Conservation (phyloP, 2,888 invertebrate genomes). For the Ptilodon capucinus region DNA sequence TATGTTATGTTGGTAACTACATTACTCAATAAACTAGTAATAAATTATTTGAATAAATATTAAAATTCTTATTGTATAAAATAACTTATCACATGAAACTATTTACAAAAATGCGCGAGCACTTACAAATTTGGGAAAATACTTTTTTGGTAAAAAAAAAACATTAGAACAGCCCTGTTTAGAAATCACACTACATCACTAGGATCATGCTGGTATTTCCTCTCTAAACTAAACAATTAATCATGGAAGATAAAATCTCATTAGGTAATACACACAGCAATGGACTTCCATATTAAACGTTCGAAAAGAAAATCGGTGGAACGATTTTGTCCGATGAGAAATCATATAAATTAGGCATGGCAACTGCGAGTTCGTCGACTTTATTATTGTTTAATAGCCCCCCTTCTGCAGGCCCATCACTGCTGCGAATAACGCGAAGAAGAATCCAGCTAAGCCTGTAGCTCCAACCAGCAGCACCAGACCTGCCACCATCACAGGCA, state of each 20-base stretch:
- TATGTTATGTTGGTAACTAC: slow-evolving; percentile 37
- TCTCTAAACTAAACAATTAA: not conserved
- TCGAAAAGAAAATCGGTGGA: slow-evolving; percentile 16
- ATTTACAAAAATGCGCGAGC: slow-evolving; percentile 65
- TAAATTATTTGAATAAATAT: slow-evolving; percentile 56
- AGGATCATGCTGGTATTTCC: not conserved
- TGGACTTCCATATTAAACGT: not conserved
- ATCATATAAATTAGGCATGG: slow-evolving; percentile 55
- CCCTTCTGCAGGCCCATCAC: slow-evolving; percentile 88
- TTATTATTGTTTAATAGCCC: slow-evolving; percentile 51
- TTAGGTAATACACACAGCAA: not conserved
- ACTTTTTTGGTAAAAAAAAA: not conserved
- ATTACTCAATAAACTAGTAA: slow-evolving; percentile 22
- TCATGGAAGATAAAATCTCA: not conserved
- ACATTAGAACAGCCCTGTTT: not conserved
- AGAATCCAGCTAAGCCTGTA: slow-evolving; percentile 92
- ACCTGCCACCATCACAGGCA: slow-evolving; percentile 89
- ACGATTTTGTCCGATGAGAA: slow-evolving; percentile 12
- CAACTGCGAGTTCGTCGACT: slow-evolving; percentile 66
- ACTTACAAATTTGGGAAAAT: slow-evolving; percentile 7
- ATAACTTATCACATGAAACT: slow-evolving; percentile 31
- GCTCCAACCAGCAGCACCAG: slow-evolving; percentile 88
- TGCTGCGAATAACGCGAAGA: slow-evolving; percentile 93
- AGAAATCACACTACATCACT: not conserved
- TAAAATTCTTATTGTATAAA: slow-evolving; percentile 37